phyloP scores from a whole-genome alignment of 64 coral and sea anemone genomes.

The Astreopora myriophthalma region DNA sequence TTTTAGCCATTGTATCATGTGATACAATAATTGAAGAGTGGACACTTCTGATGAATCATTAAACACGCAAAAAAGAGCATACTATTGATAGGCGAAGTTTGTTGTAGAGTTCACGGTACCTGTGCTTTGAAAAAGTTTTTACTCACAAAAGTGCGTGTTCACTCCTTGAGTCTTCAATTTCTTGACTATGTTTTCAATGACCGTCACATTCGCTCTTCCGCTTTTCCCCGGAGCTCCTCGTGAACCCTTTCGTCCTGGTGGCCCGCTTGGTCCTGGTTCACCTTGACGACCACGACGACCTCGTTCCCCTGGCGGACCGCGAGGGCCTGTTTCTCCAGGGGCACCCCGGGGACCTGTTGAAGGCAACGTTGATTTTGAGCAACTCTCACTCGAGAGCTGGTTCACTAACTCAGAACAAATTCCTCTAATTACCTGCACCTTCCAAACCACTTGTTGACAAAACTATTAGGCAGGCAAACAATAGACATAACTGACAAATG shows the following conservation, averaged over 20 bases:
- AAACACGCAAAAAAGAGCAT: neutral
- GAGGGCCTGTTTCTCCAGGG: neutral
- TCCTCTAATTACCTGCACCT: too few relatives aligned
- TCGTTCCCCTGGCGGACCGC: neutral
- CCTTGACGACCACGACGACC: neutral
- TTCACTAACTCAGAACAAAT: too few relatives aligned
- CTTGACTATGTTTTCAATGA: neutral
- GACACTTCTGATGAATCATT: neutral
- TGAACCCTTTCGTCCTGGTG: neutral
- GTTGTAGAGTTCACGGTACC: too few relatives aligned
- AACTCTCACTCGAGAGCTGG: too few relatives aligned
- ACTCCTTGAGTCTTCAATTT: neutral
- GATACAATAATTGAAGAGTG: neutral
- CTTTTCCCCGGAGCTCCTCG: neutral
- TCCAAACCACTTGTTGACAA: too few relatives aligned
- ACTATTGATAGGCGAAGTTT: too few relatives aligned
- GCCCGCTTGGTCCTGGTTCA: neutral
- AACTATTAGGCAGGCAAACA: too few relatives aligned
- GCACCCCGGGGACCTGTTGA: neutral
- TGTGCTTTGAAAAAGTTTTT: neutral
- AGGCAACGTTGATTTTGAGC: too few relatives aligned
- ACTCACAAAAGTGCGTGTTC: neutral
- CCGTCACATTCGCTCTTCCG: neutral
- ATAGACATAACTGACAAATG: too few relatives aligned
- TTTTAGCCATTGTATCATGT: neutral